These are phyloP conservation scores for Galemys pyrenaicus DNA, from an alignment of 2,113 vertebrate species.

Conservation along the genomic window DNA sequence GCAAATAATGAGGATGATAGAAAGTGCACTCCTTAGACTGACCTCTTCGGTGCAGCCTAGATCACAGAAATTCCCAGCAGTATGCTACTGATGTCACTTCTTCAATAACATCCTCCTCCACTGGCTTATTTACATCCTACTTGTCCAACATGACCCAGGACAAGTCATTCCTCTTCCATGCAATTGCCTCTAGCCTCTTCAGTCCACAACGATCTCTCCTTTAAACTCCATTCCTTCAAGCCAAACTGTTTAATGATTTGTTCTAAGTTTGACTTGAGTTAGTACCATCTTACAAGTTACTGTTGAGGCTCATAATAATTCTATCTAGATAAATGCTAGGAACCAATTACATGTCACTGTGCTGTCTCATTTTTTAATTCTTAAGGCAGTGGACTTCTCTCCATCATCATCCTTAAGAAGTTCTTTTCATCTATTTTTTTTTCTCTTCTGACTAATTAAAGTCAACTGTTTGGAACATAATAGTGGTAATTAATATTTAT, in stretches of 20 bases:
- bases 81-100: neutral
- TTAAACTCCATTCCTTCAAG: neutral
- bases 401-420: neutral
- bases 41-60: neutral
- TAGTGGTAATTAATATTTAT: conserved; percentile 17
- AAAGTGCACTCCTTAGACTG: neutral
- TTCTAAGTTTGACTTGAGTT: neutral
- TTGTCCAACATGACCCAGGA: neutral
- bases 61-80: neutral
- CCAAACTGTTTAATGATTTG: neutral
- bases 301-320: neutral
- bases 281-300: neutral
- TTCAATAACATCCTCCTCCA: neutral
- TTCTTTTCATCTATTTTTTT: conserved; percentile 12
- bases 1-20: neutral
- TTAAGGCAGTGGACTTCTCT: neutral
- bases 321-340: neutral
- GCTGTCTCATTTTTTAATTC: neutral
- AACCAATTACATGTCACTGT: neutral
- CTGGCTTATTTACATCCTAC: neutral
- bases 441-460: neutral
- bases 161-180: neutral
- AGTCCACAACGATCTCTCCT: neutral
- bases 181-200: neutral
- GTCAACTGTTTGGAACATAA: neutral